A percentile compares a stretch with the other conserved stretches of the same genome.
Evolutionary conservation across 1,140 invertebrate genomes (phyloP).

Genomic region (Zaprionus davidi): DNA sequence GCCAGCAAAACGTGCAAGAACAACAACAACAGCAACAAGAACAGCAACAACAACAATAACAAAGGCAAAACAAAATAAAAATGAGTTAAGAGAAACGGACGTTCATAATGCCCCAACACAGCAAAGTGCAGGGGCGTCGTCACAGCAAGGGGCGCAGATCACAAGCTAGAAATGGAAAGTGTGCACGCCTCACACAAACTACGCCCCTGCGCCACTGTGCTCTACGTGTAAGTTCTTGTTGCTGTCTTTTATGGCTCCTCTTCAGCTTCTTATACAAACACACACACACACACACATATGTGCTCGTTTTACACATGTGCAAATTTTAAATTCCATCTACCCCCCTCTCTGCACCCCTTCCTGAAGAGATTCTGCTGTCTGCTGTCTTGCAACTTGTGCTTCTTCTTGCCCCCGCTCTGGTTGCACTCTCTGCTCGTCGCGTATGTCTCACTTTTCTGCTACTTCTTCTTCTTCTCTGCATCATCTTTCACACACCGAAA

Average conservation of each 20-base stretch:
- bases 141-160: background rate
- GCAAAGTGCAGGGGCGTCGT: background rate
- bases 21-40: constrained; percentile 23
- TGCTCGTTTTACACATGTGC: constrained; percentile 56
- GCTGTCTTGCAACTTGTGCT: constrained; percentile 3
- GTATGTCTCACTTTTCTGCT: background rate
- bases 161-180: background rate
- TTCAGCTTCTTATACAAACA: constrained; percentile 28
- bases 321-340: constrained; percentile 57
- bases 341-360: background rate
- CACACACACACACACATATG: constrained; percentile 9
- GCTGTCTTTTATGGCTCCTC: constrained; percentile 42
- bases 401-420: background rate
- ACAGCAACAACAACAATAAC: constrained; percentile 34
- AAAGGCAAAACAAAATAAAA: constrained; percentile 66
- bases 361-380: constrained; percentile 2
- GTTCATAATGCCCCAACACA: constrained; percentile 54
- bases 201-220: background rate
- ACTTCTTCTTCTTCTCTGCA: constrained; percentile 14
- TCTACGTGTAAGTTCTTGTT: constrained; percentile 32
- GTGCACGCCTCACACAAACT: background rate
- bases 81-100: constrained; percentile 73
- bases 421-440: background rate
- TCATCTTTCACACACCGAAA: constrained; percentile 19
- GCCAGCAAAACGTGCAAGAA: constrained; percentile 65